phyloP scores from a whole-genome alignment of 2,888 invertebrate species.

The Tachina lurida region DNA sequence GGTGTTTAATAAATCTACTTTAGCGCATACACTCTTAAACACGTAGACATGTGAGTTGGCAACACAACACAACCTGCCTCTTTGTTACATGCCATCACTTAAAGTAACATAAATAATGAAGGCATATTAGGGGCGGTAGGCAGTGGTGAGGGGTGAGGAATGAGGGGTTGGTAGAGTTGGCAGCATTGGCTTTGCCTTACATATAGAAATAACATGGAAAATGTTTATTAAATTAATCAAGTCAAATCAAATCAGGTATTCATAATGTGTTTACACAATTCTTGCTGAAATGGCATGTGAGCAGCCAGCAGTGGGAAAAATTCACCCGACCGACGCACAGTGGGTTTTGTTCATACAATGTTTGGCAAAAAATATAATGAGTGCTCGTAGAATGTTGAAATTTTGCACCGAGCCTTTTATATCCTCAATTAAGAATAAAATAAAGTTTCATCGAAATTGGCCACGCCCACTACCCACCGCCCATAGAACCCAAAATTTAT shows the following conservation, averaged over 20 bases:
- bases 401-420: no score
- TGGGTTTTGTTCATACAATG: no score
- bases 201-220: constrained; percentile 60
- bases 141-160: no score
- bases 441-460: no score
- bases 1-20: constrained; percentile 47
- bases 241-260: constrained; percentile 71
- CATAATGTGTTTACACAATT: constrained; percentile 60
- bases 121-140: background rate
- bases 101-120: constrained; percentile 14
- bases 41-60: background rate
- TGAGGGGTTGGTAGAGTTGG: background rate
- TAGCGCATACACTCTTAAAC: constrained; percentile 14
- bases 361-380: no score
- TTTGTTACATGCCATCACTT: background rate
- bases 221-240: constrained; percentile 71
- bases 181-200: background rate
- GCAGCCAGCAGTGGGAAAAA: background rate
- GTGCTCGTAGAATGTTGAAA: no score
- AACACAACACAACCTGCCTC: background rate
- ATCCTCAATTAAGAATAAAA: no score
- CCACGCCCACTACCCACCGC: no score
- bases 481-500: no score
- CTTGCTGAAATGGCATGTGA: constrained; percentile 6
- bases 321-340: background rate